Base-by-base conservation (phyloP, 1,140 invertebrate species). In the Heliconius hermathena region DNA sequence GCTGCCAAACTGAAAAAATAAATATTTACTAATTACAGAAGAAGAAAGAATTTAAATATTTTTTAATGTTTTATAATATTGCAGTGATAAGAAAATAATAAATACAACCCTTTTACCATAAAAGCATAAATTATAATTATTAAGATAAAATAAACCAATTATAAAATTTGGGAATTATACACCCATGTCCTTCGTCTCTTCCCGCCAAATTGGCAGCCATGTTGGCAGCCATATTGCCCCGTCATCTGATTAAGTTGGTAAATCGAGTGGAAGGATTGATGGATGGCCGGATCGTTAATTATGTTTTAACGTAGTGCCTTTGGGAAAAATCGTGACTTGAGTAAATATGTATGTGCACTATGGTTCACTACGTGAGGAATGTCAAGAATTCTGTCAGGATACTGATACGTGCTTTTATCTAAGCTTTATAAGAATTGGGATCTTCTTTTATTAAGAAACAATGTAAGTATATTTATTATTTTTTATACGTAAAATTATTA, bases 241-340 rank as follows among this genome's bases (percentile, higher is more conserved):
- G 85, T 85, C 85, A 84, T 86, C 87, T 84, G 87, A 86, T 86
- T 86, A 87, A 84, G 84, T 87, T 87, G 84, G 85, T 85, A 87
- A 87, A 87, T 87, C 85, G 84, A 87, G 85, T 80, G 84, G 81
- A 87, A 85, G 78, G 81, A 81, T 82, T 87, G 86, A 87, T 87
- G 82, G 86, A 86, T 86, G 84, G 79, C 66, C 66, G 71, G 73
- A 18, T 83, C 84, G 82, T 87, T 86, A 82, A 85, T 86, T 87
- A 83, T 85, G 80, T 84, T 85, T 83, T 85, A 86, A 81, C 83
- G 80, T 77, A 84, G 73, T 70, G 36, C 41, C 71, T 46, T 54
- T 46, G 75, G 76, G 75, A 74, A 71, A 77, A 80, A 79, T 75
- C 81, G 78, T 79, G 78, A 77, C 78, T 80, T 57, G 78, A 75